A percentile compares a stretch with the other conserved stretches of the same genome.
These are phyloP conservation scores for Pygoscelis adeliae DNA, from an alignment of 2,113 vertebrate genomes.

Conservation along the genomic window DNA sequence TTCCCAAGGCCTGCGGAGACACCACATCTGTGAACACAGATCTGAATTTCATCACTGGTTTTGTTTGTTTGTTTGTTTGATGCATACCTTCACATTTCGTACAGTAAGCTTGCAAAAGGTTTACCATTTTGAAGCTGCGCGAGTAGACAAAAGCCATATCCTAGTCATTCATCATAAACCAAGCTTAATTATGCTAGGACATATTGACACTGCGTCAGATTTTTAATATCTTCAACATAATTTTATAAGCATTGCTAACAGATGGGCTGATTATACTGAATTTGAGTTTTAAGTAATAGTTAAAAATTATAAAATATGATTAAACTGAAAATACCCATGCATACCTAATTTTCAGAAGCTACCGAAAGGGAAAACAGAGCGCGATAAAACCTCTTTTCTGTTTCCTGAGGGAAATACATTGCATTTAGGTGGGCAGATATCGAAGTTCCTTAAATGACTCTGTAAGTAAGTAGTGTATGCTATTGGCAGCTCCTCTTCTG, in stretches of 20 bases:
- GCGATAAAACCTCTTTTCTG: neutral
- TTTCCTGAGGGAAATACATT: neutral
- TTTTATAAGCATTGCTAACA: slow-evolving; percentile 58
- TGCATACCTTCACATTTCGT: neutral
- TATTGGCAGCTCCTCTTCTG: neutral
- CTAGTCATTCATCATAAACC: slow-evolving; percentile 27
- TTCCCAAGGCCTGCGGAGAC: neutral
- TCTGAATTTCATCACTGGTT: neutral
- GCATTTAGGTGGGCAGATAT: neutral
- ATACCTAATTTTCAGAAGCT: neutral
- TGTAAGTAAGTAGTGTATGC: neutral
- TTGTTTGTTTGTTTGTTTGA: neutral
- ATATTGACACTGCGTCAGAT: slow-evolving; percentile 35
- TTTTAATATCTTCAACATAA: slow-evolving; percentile 50
- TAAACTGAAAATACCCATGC: slow-evolving; percentile 21
- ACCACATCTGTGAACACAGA: neutral
- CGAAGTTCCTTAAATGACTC: neutral
- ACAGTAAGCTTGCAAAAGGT: neutral
- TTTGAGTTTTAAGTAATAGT: slow-evolving; percentile 48
- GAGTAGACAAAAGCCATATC: slow-evolving; percentile 5
- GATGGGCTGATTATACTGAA: slow-evolving; percentile 59
- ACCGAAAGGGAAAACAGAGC: neutral
- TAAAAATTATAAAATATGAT: slow-evolving; percentile 43
- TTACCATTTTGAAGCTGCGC: neutral
- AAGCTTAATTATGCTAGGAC: slow-evolving; percentile 47